These are phyloP conservation scores for Drosophila barbarae DNA, from an alignment of 2,888 invertebrate genomes.

Conservation along the genomic window DNA sequence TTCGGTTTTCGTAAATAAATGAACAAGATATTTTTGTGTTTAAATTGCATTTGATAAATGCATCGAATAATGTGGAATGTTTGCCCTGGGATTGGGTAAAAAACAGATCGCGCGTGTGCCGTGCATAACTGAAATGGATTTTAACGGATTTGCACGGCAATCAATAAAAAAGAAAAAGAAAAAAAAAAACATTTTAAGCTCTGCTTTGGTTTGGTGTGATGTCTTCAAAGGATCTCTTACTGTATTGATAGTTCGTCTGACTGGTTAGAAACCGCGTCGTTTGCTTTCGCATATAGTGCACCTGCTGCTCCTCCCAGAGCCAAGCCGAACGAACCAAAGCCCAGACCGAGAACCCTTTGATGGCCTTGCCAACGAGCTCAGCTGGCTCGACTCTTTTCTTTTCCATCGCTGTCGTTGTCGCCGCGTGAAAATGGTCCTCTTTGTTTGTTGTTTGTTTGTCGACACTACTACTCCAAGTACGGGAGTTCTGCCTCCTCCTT, in stretches of 20 bases:
- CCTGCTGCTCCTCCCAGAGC: constrained; percentile 35
- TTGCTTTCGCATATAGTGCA: constrained; percentile 51
- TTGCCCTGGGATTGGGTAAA: constrained; percentile 11
- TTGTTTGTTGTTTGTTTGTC: constrained; percentile 70
- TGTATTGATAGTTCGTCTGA: constrained; percentile 56
- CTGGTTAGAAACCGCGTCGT: constrained; percentile 51
- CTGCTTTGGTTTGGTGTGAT: not conserved
- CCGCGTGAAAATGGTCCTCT: constrained; percentile 65
- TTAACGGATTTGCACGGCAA: constrained; percentile 10
- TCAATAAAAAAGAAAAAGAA: constrained; percentile 3
- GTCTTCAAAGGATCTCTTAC: constrained; percentile 34
- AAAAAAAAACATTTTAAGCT: constrained; percentile 4
- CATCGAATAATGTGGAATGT: constrained; percentile 38
- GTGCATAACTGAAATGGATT: constrained; percentile 25
- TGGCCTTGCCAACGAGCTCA: constrained; percentile 51
- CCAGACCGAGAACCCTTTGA: constrained; percentile 24
- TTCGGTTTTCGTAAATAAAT: constrained; percentile 42
- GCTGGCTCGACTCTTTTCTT: constrained; percentile 40
- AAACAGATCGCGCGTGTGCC: constrained; percentile 19
- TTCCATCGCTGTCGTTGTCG: constrained; percentile 39
- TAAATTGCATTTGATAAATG: constrained; percentile 54
- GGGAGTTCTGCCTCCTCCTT: not conserved
- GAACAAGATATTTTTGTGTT: constrained; percentile 24
- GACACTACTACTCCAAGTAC: constrained; percentile 47
- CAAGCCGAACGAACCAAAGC: not conserved